Conservation (phyloP, 2,797 vertebrate species). For the Melanotaenia maccullochi region DNA sequence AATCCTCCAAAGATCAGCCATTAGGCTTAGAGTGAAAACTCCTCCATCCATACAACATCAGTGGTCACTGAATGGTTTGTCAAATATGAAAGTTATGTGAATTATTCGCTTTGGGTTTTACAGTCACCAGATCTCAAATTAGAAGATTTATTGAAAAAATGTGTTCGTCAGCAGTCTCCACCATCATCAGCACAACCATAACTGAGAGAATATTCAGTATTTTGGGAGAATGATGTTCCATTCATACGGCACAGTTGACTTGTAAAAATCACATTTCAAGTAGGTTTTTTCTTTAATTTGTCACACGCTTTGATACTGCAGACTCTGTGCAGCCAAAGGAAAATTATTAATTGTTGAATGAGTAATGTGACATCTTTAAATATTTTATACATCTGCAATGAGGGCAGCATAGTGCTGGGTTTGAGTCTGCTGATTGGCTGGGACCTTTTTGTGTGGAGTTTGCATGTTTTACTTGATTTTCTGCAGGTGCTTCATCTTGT, state of each 20-base stretch:
- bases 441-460: not conserved
- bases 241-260: not conserved
- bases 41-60: not conserved
- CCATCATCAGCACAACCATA: not conserved
- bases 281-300: conserved; percentile 11
- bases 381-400: conserved; percentile 22
- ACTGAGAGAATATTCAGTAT: not conserved
- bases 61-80: not conserved
- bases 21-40: not conserved
- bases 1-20: not conserved
- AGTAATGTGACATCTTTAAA: conserved; percentile 20
- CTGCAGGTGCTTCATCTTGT: not conserved
- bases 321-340: not conserved
- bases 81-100: conserved; percentile 4
- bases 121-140: conserved; percentile 6
- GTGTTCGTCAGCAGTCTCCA: not conserved
- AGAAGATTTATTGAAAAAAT: not conserved
- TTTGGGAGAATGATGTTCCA: not conserved
- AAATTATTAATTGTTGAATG: conserved; percentile 15
- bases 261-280: not conserved
- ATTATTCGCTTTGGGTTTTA: conserved; percentile 1
- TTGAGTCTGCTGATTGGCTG: not conserved
- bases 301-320: not conserved
- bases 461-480: not conserved
- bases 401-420: not conserved